Percentiles rank a stretch among this genome's conserved stretches.
These are phyloP conservation scores for Flexamia atlantica DNA, from an alignment of 2,888 invertebrate genomes.

Conservation along the genomic window DNA sequence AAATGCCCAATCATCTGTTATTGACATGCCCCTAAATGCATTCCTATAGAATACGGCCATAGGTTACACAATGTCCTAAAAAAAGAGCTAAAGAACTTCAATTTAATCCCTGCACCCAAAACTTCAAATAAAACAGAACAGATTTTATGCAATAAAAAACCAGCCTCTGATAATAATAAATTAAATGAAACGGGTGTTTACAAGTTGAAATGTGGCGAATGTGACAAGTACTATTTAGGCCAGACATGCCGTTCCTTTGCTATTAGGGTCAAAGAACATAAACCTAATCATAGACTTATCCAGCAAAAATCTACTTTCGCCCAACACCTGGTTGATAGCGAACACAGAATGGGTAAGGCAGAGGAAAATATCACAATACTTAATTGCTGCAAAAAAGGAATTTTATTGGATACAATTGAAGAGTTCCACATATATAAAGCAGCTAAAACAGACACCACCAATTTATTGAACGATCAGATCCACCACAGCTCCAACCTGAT, in stretches of 20 bases:
- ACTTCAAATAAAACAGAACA: neutral
- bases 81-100: neutral
- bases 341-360: neutral
- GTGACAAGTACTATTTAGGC: neutral
- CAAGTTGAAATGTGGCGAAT: neutral
- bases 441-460: neutral
- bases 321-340: neutral
- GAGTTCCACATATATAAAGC: neutral
- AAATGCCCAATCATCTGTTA: too few species aligned
- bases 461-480: neutral
- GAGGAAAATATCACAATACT: neutral
- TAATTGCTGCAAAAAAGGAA: neutral
- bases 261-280: neutral
- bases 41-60: neutral
- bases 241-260: neutral
- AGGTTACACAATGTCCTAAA: neutral
- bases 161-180: neutral
- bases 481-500: neutral
- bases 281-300: neutral
- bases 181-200: neutral
- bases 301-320: neutral
- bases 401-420: neutral
- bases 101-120: neutral
- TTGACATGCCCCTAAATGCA: neutral
- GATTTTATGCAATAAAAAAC: neutral